Evolutionary conservation across 1,140 invertebrate species (phyloP).

Genomic region (Aethina tumida): DNA sequence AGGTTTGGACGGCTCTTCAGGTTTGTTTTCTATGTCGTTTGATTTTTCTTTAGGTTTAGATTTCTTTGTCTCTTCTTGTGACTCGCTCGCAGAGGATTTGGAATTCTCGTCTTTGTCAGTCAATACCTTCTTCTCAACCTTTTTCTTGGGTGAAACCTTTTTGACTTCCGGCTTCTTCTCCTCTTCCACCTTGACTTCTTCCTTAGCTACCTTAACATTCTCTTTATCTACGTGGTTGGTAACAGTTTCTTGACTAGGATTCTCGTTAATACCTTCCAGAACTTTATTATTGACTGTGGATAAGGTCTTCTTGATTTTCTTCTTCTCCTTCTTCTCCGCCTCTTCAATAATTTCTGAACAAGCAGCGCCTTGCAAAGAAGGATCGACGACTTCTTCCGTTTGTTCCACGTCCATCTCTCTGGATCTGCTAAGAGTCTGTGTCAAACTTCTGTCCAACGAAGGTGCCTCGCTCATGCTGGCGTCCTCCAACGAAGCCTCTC

Average conservation of each 20-base stretch:
- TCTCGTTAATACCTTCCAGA: conserved; percentile 31
- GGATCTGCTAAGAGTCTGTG: conserved; percentile 33
- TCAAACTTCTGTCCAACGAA: conserved; percentile 28
- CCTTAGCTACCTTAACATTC: conserved; percentile 24
- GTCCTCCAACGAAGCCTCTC: conserved; percentile 23
- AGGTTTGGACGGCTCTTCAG: conserved; percentile 32
- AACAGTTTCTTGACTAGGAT: conserved; percentile 30
- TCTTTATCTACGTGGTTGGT: conserved; percentile 35
- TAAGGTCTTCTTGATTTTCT: conserved; percentile 28
- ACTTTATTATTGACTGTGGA: conserved; percentile 26
- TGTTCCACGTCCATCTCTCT: conserved; percentile 27
- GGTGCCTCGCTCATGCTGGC: conserved; percentile 22
- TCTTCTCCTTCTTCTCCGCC: conserved; percentile 32
- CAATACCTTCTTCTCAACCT: conserved; percentile 30
- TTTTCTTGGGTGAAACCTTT: conserved; percentile 21
- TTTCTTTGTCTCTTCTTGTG: conserved; percentile 30
- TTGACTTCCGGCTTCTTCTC: conserved; percentile 23
- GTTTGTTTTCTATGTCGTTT: conserved; percentile 28
- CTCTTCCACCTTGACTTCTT: conserved; percentile 16
- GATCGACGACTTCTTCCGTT: conserved; percentile 19
- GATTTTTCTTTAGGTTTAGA: conserved; percentile 31
- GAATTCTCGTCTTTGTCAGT: conserved; percentile 32
- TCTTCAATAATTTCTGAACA: conserved; percentile 34
- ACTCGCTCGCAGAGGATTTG: conserved; percentile 22
- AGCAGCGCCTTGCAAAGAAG: conserved; percentile 29